These are phyloP conservation scores for Teleopsis dalmanni DNA, from an alignment of 1,140 invertebrate genomes.

Conservation along the genomic window DNA sequence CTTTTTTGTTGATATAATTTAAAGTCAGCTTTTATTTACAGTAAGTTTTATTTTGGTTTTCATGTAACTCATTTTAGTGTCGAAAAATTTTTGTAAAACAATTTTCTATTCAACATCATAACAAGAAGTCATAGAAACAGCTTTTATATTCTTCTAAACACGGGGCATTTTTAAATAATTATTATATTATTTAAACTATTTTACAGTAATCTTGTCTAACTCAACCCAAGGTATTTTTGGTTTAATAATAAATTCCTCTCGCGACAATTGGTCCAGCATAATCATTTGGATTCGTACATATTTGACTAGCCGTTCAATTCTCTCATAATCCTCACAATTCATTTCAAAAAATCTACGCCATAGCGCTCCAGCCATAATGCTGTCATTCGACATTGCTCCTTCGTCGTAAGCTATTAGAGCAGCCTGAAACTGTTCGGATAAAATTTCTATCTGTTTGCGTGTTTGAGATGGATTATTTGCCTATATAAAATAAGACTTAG, in stretches of 20 bases:
- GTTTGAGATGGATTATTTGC: constrained; percentile 51
- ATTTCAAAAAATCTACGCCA: constrained; percentile 72
- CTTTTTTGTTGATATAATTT: no score
- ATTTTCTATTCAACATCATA: no score
- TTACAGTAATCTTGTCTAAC: constrained; percentile 23
- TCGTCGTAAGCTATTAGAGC: constrained; percentile 79
- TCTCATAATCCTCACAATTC: constrained; percentile 52
- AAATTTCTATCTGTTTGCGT: constrained; percentile 50
- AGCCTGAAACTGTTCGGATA: constrained; percentile 75
- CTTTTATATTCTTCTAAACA: no score
- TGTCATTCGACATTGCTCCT: constrained; percentile 65
- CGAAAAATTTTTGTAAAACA: no score
- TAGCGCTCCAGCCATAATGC: constrained; percentile 66
- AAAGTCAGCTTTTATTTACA: no score
- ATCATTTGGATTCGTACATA: constrained; percentile 65
- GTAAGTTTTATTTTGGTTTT: no score
- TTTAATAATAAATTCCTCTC: constrained; percentile 41
- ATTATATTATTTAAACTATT: no score
- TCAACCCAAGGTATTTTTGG: constrained; percentile 42
- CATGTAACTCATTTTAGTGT: no score
- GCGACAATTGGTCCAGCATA: constrained; percentile 43
- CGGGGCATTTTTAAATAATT: no score
- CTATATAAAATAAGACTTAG: constrained; percentile 33
- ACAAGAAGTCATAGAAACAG: no score
- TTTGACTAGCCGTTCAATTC: constrained; percentile 59